Evolutionary conservation across 1,140 invertebrate species (phyloP).

Genomic region (Brachionus calyciflorus): DNA sequence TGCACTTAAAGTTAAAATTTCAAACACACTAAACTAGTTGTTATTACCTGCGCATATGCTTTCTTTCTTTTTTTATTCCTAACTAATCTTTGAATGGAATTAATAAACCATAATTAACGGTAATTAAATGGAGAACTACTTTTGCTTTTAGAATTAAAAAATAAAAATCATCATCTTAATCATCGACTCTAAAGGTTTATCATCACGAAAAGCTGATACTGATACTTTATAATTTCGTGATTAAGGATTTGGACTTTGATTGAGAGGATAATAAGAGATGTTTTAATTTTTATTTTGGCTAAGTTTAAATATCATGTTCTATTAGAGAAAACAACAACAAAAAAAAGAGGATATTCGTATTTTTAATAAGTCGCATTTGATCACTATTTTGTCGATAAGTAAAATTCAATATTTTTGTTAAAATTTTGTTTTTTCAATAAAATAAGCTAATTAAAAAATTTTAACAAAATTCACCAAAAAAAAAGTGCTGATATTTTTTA

Average conservation of each 20-base stretch:
- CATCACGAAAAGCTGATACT: constrained; percentile 25
- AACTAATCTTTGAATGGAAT: not conserved
- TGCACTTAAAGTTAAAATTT: constrained; percentile 37
- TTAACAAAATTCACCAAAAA: not conserved
- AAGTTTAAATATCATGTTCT: constrained; percentile 34
- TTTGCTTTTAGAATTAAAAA: no score
- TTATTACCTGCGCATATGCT: constrained; percentile 32
- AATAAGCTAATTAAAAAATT: constrained; percentile 19
- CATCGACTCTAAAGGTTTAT: constrained; percentile 12
- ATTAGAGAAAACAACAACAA: no score
- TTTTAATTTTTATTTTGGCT: no score
- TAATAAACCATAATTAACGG: constrained; percentile 44
- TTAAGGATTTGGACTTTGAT: constrained; percentile 28
- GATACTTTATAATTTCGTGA: constrained; percentile 42
- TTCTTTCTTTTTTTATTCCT: not conserved
- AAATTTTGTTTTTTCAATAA: not conserved
- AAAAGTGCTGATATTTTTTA: not conserved
- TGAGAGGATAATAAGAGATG: constrained; percentile 35
- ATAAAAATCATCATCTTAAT: not conserved
- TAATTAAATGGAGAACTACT: constrained; percentile 35
- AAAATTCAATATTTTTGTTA: not conserved
- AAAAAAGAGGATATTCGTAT: no score
- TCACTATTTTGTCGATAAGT: not conserved
- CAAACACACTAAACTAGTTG: constrained; percentile 28
- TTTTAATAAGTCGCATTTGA: constrained; percentile 19